These are phyloP conservation scores for Hemiscyllium ocellatum DNA, from an alignment of 2,113 vertebrate species.

Conservation along the genomic window DNA sequence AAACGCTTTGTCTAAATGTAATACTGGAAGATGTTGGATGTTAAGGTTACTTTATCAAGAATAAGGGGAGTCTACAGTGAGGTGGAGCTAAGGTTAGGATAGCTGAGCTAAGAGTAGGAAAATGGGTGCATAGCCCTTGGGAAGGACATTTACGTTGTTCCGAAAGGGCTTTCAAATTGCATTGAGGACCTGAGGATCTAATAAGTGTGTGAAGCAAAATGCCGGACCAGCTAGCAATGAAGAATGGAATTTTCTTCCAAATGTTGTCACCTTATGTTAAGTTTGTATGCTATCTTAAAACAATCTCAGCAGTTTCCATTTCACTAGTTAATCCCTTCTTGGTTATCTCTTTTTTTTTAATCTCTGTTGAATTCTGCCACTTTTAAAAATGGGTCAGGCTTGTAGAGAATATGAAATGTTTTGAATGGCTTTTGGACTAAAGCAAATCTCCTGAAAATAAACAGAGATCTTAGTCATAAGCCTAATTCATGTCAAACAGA, in stretches of 20 bases:
- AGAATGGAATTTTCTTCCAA: background rate
- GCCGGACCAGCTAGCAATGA: background rate
- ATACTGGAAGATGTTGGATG: conserved; percentile 41
- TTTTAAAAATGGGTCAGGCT: conserved; percentile 3
- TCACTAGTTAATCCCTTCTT: background rate
- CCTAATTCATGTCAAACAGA: background rate
- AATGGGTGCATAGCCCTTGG: background rate
- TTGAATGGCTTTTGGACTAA: background rate
- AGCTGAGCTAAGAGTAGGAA: background rate
- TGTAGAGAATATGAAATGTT: background rate
- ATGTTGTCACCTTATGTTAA: background rate
- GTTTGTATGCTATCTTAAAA: background rate
- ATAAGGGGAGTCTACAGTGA: background rate
- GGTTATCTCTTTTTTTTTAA: background rate
- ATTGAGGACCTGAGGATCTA: background rate
- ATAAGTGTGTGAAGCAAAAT: background rate
- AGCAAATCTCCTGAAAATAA: background rate
- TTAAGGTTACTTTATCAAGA: background rate
- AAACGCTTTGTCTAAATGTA: conserved; percentile 45
- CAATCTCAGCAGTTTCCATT: background rate
- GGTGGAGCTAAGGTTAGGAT: background rate
- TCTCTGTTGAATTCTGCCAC: background rate
- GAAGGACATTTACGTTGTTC: background rate
- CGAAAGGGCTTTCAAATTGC: background rate
- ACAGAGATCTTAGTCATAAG: background rate